These are phyloP conservation scores for Acrocyrtus sp. DNA, from an alignment of 2,888 invertebrate genomes.

Conservation along the genomic window DNA sequence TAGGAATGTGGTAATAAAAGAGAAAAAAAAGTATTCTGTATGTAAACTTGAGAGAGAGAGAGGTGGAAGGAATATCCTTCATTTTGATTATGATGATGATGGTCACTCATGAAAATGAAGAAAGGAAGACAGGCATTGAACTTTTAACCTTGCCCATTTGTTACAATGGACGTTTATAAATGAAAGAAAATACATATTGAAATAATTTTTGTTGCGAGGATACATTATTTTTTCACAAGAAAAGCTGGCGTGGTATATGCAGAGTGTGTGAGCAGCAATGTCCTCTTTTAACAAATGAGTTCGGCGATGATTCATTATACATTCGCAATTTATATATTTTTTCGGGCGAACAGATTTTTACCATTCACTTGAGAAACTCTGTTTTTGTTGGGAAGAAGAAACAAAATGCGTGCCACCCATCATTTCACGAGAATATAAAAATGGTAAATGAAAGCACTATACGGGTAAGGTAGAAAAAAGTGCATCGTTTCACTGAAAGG, in stretches of 20 bases:
- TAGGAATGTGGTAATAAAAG: slow-evolving; percentile 1
- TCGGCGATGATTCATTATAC: background rate
- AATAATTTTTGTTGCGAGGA: slow-evolving; percentile 30
- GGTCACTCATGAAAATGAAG: slow-evolving; percentile 37
- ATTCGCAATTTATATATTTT: too few species aligned
- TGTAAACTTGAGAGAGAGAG: background rate
- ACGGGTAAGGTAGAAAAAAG: too few species aligned
- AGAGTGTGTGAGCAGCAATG: background rate
- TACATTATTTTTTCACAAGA: slow-evolving; percentile 17
- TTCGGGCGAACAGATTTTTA: background rate
- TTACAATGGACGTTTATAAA: slow-evolving; percentile 48
- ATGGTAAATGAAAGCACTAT: background rate
- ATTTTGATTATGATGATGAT: slow-evolving; percentile 31
- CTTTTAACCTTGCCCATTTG: slow-evolving; percentile 51
- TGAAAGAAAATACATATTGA: slow-evolving; percentile 35
- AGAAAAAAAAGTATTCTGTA: background rate
- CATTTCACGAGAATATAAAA: background rate
- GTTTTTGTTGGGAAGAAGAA: background rate
- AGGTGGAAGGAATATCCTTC: slow-evolving; percentile 20
- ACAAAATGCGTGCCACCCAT: background rate
- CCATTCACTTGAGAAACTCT: background rate
- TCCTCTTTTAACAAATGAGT: background rate
- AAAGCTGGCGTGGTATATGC: background rate
- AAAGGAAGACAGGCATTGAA: slow-evolving; percentile 46
- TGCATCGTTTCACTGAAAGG: too few species aligned